Evolutionary conservation across 2,113 vertebrate species (phyloP).

Genomic region (Aythya baeri): DNA sequence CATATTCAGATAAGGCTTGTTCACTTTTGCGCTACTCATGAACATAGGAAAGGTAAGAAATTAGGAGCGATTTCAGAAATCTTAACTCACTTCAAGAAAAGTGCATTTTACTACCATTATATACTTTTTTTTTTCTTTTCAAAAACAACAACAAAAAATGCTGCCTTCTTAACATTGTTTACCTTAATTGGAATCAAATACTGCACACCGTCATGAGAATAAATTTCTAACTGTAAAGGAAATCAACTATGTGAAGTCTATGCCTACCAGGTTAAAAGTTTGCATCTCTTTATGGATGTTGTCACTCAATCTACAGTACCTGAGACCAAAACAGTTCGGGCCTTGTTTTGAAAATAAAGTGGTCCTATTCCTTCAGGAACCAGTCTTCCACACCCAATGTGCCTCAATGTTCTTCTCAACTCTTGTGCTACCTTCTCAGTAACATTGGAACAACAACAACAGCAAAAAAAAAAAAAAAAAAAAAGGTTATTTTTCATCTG

Average conservation of each 20-base stretch:
- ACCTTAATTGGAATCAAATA: neutral
- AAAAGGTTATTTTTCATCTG: neutral
- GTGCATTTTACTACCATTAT: neutral
- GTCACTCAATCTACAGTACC: neutral
- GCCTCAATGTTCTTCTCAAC: neutral
- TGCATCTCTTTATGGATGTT: neutral
- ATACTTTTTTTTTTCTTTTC: neutral
- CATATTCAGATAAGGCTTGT: neutral
- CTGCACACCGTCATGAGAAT: neutral
- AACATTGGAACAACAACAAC: neutral
- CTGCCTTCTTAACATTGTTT: neutral
- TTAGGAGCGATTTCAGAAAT: neutral
- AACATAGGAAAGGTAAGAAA: neutral
- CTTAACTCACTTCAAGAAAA: neutral
- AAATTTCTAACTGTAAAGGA: neutral
- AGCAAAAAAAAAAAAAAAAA: too few species aligned
- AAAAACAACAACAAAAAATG: neutral
- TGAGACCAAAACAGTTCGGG: neutral
- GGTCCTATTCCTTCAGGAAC: neutral
- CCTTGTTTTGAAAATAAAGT: neutral
- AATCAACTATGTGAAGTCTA: neutral
- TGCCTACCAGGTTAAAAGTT: accelerated
- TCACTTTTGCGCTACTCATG: neutral
- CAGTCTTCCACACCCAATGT: neutral
- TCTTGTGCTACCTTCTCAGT: neutral